Evolutionary conservation across 2,797 vertebrate genomes (phyloP), one percentile per base, ranked within the genome.

Genomic region (Lerista edwardsae): DNA sequence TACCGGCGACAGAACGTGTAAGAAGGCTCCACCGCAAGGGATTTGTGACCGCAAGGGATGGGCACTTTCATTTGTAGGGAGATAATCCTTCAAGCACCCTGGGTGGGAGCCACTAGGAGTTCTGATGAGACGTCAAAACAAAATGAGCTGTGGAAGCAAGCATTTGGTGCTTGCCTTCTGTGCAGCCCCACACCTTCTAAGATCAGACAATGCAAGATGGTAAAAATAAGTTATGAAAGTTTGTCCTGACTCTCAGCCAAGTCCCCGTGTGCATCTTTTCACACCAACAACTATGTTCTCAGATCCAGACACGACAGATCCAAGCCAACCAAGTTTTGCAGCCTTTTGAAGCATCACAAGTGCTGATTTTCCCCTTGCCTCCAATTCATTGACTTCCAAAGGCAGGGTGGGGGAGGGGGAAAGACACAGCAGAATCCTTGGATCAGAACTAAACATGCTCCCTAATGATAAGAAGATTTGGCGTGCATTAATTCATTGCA

Each of bases 371-470:
- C 62, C 47, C 9, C 47, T 51, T 51, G n/a, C 47, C 47, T 9
- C 41, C 41, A 44, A 44, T 51, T 51, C 47, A 2, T 14, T 14
- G 7, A 51, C 34, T 8, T 36, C 5, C 19, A 3, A 86, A 71
- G 71, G 51, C 31, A 27, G 47, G 55, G 39, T 62, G 79, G 57
- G 27, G 34, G 11, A 5, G 44, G 44, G 9, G 47, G 9, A 14
- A 82, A 75, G 80, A 36, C 64, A 76, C 64, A 76, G 68, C 62
- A 80, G n/a, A 62, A n/a, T 21, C 44, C 47, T 69, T n/a, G 17
- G 51, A 15, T 41, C 44, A 71, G 29, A 6, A 41, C 71, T 61
- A 68, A 69, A 61, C 9, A 61, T 64, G 19, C 62, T 77, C 61
- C 21, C 41, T 55, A 2, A 55, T 73, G 27, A 15, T 55, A 14